Conservation (phyloP, 2,888 invertebrate species). For the Cinara cedri region DNA sequence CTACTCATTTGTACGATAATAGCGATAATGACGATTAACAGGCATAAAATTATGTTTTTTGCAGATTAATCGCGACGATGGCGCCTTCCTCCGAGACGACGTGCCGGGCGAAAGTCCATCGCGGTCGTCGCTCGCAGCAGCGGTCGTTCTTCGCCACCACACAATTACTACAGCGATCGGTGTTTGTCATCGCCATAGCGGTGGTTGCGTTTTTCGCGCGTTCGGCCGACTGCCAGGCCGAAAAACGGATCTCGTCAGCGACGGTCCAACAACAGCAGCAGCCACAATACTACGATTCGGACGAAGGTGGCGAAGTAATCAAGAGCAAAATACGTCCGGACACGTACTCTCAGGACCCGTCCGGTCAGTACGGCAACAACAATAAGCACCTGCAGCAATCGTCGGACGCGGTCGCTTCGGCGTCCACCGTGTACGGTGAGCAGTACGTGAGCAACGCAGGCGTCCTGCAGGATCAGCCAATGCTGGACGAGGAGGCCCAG, state of each 20-base stretch:
- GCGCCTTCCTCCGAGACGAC: slow-evolving; percentile 26
- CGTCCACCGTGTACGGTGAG: slow-evolving; percentile 44
- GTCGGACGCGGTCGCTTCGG: background rate
- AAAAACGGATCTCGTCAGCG: slow-evolving; percentile 36
- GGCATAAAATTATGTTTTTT: background rate
- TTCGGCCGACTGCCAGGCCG: slow-evolving; percentile 34
- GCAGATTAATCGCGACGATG: slow-evolving; percentile 39
- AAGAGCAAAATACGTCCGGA: slow-evolving; percentile 48
- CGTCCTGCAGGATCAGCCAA: slow-evolving; percentile 20
- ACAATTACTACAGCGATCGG: background rate
- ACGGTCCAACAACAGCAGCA: slow-evolving; percentile 34
- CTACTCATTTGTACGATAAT: too few species aligned
- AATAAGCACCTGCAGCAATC: slow-evolving; percentile 8
- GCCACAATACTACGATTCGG: slow-evolving; percentile 24
- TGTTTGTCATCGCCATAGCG: background rate
- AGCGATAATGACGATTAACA: too few species aligned
- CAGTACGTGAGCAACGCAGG: slow-evolving; percentile 8
- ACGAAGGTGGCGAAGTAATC: slow-evolving; percentile 25
- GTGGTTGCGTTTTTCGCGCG: background rate
- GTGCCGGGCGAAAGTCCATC: slow-evolving; percentile 1
- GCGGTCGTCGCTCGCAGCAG: background rate
- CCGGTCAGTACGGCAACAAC: background rate
- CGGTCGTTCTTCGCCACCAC: background rate
- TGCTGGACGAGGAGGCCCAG: slow-evolving; percentile 57
- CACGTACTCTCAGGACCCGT: slow-evolving; percentile 30